phyloP scores from a whole-genome alignment of 2,888 invertebrate species.

The Dichetophora obliterata region DNA sequence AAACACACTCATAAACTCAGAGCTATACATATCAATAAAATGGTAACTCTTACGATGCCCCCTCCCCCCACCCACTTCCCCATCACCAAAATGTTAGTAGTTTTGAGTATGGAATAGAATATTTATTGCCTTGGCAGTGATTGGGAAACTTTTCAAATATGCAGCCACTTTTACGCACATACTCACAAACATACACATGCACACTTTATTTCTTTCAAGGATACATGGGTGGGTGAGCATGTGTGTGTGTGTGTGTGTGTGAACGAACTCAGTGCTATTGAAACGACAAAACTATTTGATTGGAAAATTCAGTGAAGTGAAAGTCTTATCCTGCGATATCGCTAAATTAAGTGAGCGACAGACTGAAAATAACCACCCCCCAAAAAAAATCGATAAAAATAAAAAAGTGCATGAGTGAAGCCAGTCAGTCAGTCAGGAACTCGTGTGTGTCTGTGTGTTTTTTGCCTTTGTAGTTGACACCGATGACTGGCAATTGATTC shows the following conservation, averaged over 20 bases:
- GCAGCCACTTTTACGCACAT: conserved; percentile 52
- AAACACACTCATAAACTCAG: neutral
- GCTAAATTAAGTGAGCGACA: neutral
- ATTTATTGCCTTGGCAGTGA: conserved; percentile 62
- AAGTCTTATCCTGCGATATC: conserved; percentile 50
- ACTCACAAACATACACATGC: conserved; percentile 36
- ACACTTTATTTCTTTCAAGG: conserved; percentile 40
- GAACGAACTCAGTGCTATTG: conserved; percentile 26
- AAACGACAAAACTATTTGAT: conserved; percentile 59
- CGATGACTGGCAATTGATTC: neutral
- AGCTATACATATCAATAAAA: neutral
- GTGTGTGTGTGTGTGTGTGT: conserved; percentile 4
- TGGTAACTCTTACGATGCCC: neutral
- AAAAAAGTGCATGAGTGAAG: neutral
- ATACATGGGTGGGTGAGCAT: conserved; percentile 29
- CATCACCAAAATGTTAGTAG: neutral
- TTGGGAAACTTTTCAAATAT: conserved; percentile 64
- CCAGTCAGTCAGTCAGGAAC: neutral
- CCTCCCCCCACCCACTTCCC: neutral
- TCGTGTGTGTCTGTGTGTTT: conserved; percentile 13
- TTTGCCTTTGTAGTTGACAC: conserved; percentile 17
- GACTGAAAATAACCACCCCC: neutral
- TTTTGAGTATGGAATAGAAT: conserved; percentile 60
- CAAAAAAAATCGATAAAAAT: neutral
- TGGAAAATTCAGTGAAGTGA: conserved; percentile 62